Conservation (phyloP, 53 echinoderm and acorn worm species). For the Henricia sp. region DNA sequence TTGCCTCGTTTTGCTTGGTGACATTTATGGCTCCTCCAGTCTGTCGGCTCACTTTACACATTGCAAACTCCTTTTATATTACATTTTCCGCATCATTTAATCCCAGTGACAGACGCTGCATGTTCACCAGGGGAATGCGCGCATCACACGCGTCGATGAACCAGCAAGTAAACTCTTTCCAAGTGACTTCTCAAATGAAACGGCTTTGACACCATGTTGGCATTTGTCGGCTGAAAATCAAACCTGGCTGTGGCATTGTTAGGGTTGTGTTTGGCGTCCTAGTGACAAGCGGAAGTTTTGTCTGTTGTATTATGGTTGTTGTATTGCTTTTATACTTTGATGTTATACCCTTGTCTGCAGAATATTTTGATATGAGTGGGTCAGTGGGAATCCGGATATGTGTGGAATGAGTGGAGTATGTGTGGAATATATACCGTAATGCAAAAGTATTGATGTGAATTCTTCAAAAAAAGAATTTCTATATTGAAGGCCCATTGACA, state of each 20-base stretch:
- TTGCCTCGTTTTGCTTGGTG: background rate
- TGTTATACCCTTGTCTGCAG: too few relatives aligned
- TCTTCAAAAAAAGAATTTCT: too few relatives aligned
- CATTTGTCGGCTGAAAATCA: conserved; percentile 12
- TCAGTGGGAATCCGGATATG: too few relatives aligned
- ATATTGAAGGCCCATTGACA: too few relatives aligned
- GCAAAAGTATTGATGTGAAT: too few relatives aligned
- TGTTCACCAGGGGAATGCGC: conserved; percentile 7
- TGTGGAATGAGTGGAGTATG: too few relatives aligned
- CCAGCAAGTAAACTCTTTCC: conserved; percentile 15
- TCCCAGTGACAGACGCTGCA: conserved; percentile 11
- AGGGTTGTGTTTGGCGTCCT: conserved; percentile 8
- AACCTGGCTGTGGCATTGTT: conserved; percentile 8
- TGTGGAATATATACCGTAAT: too few relatives aligned
- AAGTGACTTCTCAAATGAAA: conserved; percentile 37
- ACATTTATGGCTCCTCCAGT: conserved; percentile 13
- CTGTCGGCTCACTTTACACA: conserved; percentile 44
- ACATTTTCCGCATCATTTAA: conserved; percentile 22
- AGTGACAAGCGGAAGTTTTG: conserved; percentile 12
- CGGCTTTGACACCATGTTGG: conserved; percentile 30
- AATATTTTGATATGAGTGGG: too few relatives aligned
- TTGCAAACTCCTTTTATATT: background rate
- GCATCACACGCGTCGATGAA: conserved; percentile 18
- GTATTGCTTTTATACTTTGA: too few relatives aligned
- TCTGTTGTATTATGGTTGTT: background rate